phyloP scores from a whole-genome alignment of 1,140 invertebrate species.

The Helicoverpa armigera region DNA sequence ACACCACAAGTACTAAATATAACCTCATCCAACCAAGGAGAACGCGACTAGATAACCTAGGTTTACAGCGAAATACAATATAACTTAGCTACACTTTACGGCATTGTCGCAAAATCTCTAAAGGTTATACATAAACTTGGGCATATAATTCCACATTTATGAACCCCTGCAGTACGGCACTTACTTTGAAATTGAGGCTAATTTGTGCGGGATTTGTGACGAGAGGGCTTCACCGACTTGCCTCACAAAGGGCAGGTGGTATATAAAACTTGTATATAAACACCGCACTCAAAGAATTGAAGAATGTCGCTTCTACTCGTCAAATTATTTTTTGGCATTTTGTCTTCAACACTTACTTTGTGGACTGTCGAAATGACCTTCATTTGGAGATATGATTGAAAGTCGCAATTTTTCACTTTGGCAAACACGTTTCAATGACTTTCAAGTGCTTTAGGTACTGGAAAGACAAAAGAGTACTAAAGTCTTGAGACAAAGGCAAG shows the following conservation, averaged over 20 bases:
- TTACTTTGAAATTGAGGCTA: constrained; percentile 35
- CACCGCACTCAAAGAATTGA: not conserved
- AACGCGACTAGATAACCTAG: not conserved
- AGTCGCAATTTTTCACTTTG: too few relatives aligned
- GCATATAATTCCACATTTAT: constrained; percentile 49
- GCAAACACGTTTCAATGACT: not conserved
- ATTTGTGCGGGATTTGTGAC: constrained; percentile 25
- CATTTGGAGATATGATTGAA: too few relatives aligned
- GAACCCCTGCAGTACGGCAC: constrained; percentile 28
- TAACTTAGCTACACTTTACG: constrained; percentile 18
- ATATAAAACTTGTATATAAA: not conserved
- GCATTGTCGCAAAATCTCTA: constrained; percentile 7
- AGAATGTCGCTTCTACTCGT: not conserved
- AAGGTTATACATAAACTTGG: constrained; percentile 31
- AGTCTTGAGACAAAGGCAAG: not conserved
- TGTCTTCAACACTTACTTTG: too few relatives aligned
- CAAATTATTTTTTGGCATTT: constrained; percentile 18
- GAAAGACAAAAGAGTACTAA: not conserved
- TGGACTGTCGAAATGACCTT: too few relatives aligned
- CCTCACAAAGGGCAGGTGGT: constrained; percentile 10
- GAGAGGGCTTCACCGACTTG: constrained; percentile 39
- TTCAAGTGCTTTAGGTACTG: not conserved
- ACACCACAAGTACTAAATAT: not conserved
- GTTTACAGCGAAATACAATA: constrained; percentile 1
- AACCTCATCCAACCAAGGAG: too few relatives aligned